These are phyloP conservation scores for Peromyscus californicus DNA, from an alignment of 2,113 vertebrate species.

Conservation along the genomic window DNA sequence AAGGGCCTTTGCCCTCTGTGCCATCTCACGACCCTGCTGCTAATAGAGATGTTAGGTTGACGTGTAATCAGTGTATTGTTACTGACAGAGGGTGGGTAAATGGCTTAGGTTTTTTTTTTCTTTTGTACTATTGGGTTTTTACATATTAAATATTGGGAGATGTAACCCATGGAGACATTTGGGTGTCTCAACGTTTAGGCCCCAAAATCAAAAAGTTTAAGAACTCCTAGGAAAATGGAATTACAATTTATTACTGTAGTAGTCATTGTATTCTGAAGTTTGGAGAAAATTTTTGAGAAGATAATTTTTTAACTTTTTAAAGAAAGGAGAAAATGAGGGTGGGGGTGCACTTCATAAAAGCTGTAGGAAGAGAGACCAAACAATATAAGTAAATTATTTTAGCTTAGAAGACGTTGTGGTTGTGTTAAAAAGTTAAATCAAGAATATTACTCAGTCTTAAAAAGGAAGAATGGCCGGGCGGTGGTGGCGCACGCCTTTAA, in stretches of 20 bases:
- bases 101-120: neutral
- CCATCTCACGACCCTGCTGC: neutral
- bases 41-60: neutral
- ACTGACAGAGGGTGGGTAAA: neutral
- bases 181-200: neutral
- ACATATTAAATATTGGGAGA: slow-evolving; percentile 14
- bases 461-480: neutral
- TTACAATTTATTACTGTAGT: neutral
- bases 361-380: neutral
- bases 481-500: too few species aligned
- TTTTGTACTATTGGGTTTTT: neutral
- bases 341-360: neutral
- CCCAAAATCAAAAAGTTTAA: slow-evolving; percentile 29
- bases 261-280: neutral
- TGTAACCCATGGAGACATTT: neutral
- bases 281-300: neutral
- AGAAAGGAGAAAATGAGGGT: neutral
- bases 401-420: neutral
- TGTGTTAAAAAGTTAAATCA: neutral
- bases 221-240: neutral
- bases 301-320: neutral
- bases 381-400: neutral
- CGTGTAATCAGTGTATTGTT: neutral
- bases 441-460: neutral
- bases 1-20: neutral